Conservation (phyloP, 2,113 vertebrate species). For the Daboia siamensis region DNA sequence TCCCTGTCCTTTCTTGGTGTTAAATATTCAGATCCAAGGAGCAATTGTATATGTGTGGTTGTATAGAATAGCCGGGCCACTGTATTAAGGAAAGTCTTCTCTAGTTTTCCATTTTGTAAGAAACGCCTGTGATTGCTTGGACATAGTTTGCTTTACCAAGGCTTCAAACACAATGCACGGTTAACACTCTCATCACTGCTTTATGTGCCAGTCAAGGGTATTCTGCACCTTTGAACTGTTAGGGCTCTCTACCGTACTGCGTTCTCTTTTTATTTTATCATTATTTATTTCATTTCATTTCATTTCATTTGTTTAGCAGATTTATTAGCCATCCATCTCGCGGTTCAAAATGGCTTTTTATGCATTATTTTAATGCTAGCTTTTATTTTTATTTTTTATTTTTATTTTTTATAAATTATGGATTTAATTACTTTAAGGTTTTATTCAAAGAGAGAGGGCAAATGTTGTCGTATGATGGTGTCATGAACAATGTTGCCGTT, state of each 20-base stretch:
- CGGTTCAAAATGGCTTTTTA: not conserved
- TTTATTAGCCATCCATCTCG: too few species aligned
- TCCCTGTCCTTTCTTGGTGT: constrained; percentile 58
- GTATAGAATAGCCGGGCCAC: constrained; percentile 30
- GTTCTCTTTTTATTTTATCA: not conserved
- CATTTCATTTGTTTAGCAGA: not conserved
- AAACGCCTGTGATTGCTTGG: not conserved
- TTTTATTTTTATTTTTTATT: not conserved
- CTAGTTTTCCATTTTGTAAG: constrained; percentile 40
- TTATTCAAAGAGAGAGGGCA: not conserved
- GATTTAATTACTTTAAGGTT: not conserved
- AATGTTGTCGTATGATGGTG: not conserved
- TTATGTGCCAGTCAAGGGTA: not conserved
- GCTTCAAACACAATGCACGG: not conserved
- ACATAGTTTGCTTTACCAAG: not conserved
- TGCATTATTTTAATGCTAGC: not conserved
- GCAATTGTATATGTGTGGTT: constrained; percentile 18
- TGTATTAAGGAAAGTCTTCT: constrained; percentile 53
- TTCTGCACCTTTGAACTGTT: not conserved
- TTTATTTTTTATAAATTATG: not conserved
- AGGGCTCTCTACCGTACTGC: not conserved
- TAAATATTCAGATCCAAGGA: constrained; percentile 71
- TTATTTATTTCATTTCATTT: not conserved
- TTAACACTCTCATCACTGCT: constrained; percentile 39
- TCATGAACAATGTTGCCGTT: not conserved